Evolutionary conservation across 2,888 invertebrate genomes (phyloP).

Genomic region (Agrotis clavis): DNA sequence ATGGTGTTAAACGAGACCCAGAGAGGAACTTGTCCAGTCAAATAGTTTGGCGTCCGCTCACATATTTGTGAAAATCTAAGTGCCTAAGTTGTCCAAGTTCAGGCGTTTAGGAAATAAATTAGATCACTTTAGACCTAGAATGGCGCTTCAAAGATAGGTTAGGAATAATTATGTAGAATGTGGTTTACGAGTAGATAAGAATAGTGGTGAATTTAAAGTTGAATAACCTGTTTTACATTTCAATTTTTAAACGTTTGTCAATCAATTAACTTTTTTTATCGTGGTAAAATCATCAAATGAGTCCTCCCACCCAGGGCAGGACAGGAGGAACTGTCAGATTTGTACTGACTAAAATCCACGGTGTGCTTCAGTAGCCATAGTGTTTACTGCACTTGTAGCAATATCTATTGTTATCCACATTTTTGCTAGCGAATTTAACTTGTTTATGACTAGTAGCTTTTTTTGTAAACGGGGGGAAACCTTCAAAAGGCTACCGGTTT

Average conservation of each 20-base stretch:
- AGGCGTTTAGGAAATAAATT: slow-evolving; percentile 39
- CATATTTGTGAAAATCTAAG: slow-evolving; percentile 54
- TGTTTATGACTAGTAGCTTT: no score
- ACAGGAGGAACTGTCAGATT: no score
- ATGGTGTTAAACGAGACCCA: slow-evolving; percentile 27
- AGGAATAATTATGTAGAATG: background rate
- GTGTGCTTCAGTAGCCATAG: no score
- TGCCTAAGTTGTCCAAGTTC: slow-evolving; percentile 26
- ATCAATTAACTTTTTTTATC: no score
- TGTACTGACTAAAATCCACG: no score
- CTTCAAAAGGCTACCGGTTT: no score
- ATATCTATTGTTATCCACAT: background rate
- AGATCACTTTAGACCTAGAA: background rate
- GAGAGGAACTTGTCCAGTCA: slow-evolving; percentile 11
- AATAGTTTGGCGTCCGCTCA: slow-evolving; percentile 47
- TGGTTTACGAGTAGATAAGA: background rate
- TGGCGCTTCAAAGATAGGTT: slow-evolving; percentile 7
- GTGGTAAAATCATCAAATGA: background rate
- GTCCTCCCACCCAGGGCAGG: no score
- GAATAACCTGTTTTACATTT: background rate
- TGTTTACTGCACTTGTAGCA: background rate
- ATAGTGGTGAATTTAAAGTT: background rate
- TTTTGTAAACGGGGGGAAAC: no score
- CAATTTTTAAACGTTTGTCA: no score
- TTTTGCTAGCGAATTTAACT: background rate